Evolutionary conservation across 2,888 invertebrate species (phyloP).

Genomic region (Gasteruption jaculator): DNA sequence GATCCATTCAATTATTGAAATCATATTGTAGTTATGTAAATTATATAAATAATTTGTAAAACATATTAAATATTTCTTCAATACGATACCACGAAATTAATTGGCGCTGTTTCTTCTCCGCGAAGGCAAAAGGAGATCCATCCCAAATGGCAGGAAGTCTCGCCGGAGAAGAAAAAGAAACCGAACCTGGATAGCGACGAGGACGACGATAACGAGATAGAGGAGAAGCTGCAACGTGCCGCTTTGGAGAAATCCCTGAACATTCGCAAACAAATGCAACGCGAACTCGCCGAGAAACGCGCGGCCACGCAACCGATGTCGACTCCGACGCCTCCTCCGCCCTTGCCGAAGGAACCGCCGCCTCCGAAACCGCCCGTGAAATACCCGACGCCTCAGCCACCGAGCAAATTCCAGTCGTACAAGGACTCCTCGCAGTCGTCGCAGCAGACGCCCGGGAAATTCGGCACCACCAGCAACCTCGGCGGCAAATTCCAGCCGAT

Average conservation of each 20-base stretch:
- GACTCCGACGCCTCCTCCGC: slow-evolving; percentile 47
- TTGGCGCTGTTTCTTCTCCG: slow-evolving; percentile 24
- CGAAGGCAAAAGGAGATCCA: slow-evolving; percentile 56
- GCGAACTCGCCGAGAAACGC: slow-evolving; percentile 44
- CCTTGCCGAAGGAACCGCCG: slow-evolving; percentile 52
- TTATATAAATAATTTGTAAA: background rate
- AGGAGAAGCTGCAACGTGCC: slow-evolving; percentile 47
- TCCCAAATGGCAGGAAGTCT: slow-evolving; percentile 53
- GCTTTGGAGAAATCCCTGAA: slow-evolving; percentile 45
- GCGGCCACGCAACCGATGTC: slow-evolving; percentile 34
- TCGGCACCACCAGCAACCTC: slow-evolving; percentile 33
- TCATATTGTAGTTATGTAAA: no score
- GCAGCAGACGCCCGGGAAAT: slow-evolving; percentile 34
- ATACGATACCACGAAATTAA: background rate
- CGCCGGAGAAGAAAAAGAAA: slow-evolving; percentile 46
- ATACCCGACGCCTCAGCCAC: slow-evolving; percentile 45
- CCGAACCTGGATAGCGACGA: slow-evolving; percentile 36
- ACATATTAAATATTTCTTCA: background rate
- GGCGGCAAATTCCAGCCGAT: slow-evolving; percentile 48
- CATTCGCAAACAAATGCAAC: slow-evolving; percentile 47
- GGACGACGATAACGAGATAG: slow-evolving; percentile 44
- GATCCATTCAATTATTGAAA: no score
- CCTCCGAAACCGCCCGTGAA: slow-evolving; percentile 40
- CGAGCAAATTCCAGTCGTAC: slow-evolving; percentile 42
- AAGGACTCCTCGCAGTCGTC: slow-evolving; percentile 34